A percentile compares a stretch with the other conserved stretches of the same genome.
phyloP scores from a whole-genome alignment of 2,113 vertebrate species.

The Emberiza fucata region DNA sequence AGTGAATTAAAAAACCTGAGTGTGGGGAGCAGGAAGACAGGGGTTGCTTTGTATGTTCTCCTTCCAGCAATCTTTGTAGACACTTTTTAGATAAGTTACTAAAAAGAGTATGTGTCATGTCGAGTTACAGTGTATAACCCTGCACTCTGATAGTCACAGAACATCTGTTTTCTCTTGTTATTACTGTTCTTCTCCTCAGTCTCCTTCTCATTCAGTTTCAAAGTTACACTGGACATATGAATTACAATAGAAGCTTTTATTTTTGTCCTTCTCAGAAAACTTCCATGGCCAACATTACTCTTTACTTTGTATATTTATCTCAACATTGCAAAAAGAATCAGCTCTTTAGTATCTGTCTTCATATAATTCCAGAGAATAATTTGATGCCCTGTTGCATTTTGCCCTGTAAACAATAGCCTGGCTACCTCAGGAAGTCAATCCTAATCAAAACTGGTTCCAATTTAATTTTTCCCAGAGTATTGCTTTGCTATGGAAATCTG shows the following conservation, averaged over 20 bases:
- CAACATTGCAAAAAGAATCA: background rate
- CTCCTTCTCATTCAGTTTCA: background rate
- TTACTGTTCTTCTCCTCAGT: background rate
- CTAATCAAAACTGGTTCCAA: background rate
- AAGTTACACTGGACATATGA: background rate
- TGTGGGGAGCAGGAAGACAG: background rate
- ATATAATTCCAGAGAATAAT: background rate
- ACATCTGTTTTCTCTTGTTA: background rate
- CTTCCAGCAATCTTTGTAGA: background rate
- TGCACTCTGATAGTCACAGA: background rate
- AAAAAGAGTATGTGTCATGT: background rate
- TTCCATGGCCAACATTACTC: background rate
- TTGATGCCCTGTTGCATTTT: background rate
- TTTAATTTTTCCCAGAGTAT: background rate
- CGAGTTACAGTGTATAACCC: background rate
- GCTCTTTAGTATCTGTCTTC: background rate
- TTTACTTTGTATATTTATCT: background rate
- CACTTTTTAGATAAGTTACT: background rate
- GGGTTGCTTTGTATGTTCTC: background rate
- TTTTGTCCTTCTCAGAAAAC: background rate
- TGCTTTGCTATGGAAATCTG: background rate
- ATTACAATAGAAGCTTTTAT: background rate
- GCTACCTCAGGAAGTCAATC: background rate
- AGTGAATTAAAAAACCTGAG: background rate
- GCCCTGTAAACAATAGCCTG: background rate